phyloP scores from a whole-genome alignment of 2,888 invertebrate genomes.

The Bellardia pandia region DNA sequence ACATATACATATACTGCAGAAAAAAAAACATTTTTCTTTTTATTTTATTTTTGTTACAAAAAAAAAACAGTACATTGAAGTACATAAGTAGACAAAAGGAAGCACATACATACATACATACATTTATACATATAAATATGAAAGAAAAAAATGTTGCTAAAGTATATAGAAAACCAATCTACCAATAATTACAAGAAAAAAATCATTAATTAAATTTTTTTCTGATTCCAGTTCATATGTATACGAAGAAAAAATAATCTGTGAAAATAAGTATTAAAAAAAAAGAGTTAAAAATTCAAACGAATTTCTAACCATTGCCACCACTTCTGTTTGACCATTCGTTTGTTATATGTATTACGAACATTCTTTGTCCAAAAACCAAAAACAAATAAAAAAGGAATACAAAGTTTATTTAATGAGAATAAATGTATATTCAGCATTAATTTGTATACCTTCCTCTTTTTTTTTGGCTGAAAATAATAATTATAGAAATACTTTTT shows the following conservation, averaged over 20 bases:
- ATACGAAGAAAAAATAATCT: constrained; percentile 9
- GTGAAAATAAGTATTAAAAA: not conserved
- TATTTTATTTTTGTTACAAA: constrained; percentile 30
- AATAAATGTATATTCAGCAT: constrained; percentile 53
- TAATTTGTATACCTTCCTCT: constrained; percentile 51
- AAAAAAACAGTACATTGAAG: not conserved
- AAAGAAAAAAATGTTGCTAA: not conserved
- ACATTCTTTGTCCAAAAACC: constrained; percentile 1
- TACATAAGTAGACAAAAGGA: constrained; percentile 58
- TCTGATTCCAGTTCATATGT: not conserved
- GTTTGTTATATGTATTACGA: not conserved
- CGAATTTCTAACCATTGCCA: constrained; percentile 46
- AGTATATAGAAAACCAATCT: constrained; percentile 62
- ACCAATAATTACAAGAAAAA: constrained; percentile 70
- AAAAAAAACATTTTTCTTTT: constrained; percentile 42
- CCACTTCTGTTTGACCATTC: not conserved
- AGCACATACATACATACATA: not conserved
- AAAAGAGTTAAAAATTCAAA: constrained; percentile 59
- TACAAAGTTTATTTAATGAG: constrained; percentile 54
- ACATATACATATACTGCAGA: constrained; percentile 11
- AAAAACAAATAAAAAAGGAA: not conserved
- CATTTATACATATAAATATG: not conserved
- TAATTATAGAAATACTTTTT: constrained; percentile 14
- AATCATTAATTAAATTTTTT: constrained; percentile 68
- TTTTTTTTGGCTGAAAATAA: constrained; percentile 13